Evolutionary conservation across 1,140 invertebrate species (phyloP).

Genomic region (Oncopodura yosiiana): DNA sequence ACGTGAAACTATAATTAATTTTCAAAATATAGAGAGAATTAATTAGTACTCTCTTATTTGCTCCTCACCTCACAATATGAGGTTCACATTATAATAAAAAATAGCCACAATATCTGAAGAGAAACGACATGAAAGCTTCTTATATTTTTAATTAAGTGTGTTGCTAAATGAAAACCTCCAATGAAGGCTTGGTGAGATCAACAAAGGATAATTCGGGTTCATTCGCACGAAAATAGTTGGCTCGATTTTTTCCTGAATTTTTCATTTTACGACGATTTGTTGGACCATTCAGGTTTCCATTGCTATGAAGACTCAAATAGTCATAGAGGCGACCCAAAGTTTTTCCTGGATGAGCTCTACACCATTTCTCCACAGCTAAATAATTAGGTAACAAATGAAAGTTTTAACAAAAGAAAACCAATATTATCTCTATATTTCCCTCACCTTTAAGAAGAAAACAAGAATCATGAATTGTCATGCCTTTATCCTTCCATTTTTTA

Average conservation of each 20-base stretch:
- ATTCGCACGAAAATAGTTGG: too few relatives aligned
- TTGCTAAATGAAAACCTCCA: constrained; percentile 34
- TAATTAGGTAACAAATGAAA: not conserved
- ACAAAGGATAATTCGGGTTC: constrained; percentile 27
- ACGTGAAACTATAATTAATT: too few relatives aligned
- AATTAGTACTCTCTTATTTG: too few relatives aligned
- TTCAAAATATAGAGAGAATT: too few relatives aligned
- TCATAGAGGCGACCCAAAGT: constrained; percentile 20
- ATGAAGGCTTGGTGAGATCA: constrained; percentile 34
- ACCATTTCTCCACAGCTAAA: constrained; percentile 35
- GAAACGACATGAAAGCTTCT: too few relatives aligned
- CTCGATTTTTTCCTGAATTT: constrained; percentile 5
- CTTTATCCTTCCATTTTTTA: constrained; percentile 43
- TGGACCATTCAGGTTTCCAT: not conserved
- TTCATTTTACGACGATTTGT: constrained; percentile 15
- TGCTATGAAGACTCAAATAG: constrained; percentile 18
- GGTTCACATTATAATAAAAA: too few relatives aligned
- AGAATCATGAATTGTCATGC: constrained; percentile 46
- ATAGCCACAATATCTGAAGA: too few relatives aligned
- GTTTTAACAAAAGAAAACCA: not conserved
- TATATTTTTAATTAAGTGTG: not conserved
- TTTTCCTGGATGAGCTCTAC: constrained; percentile 31
- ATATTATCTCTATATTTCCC: not conserved
- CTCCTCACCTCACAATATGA: too few relatives aligned
- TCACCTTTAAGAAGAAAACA: constrained; percentile 47